These are phyloP conservation scores for Nineta flava DNA, from an alignment of 2,888 invertebrate species.

Conservation along the genomic window DNA sequence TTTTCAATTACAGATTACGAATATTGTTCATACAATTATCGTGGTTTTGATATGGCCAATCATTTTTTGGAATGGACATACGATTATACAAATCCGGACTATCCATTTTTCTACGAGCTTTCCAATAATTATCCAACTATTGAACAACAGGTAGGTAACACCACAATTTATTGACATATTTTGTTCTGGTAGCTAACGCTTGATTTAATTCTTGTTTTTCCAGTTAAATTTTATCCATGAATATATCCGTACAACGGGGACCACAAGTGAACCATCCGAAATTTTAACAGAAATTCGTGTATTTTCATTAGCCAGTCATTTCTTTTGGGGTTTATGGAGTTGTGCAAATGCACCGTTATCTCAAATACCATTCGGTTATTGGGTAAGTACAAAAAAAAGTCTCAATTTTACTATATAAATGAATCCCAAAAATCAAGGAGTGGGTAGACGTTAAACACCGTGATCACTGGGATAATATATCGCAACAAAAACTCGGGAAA, in stretches of 20 bases:
- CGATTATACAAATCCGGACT: constrained; percentile 64
- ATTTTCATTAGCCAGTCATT: constrained; percentile 75
- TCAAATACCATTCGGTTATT: constrained; percentile 85
- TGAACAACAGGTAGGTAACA: constrained; percentile 74
- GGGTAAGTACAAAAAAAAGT: constrained; percentile 44
- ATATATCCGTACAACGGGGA: constrained; percentile 32
- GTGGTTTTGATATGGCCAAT: constrained; percentile 88
- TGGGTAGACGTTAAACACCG: too few relatives aligned
- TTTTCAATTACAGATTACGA: constrained; percentile 57
- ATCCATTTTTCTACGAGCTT: constrained; percentile 60
- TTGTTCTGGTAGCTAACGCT: not conserved
- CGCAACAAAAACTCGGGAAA: too few relatives aligned
- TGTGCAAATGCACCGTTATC: constrained; percentile 75
- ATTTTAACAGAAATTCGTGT: constrained; percentile 53
- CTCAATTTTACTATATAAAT: not conserved
- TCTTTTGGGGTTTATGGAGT: constrained; percentile 91
- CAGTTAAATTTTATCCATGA: constrained; percentile 35
- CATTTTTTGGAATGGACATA: constrained; percentile 88
- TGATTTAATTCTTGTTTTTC: constrained; percentile 13
- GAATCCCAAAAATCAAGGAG: not conserved
- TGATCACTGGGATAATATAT: too few relatives aligned
- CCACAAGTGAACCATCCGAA: constrained; percentile 21
- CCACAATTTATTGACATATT: constrained; percentile 13
- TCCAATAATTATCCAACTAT: constrained; percentile 54
- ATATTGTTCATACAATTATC: constrained; percentile 88